Evolutionary conservation across 2,797 vertebrate genomes (phyloP).

Genomic region (Clarias pachynema): DNA sequence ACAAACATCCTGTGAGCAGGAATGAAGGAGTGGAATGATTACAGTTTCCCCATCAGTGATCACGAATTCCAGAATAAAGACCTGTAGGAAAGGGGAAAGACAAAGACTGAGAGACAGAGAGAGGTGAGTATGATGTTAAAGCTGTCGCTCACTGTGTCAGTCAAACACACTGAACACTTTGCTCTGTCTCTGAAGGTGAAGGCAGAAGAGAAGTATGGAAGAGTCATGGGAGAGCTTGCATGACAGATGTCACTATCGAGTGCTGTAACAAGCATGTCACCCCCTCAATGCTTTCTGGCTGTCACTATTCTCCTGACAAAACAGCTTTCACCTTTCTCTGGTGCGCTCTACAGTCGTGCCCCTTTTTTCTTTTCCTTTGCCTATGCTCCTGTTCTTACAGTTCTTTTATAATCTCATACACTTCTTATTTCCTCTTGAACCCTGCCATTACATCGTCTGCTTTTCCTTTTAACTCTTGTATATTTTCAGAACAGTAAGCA

Average conservation of each 20-base stretch:
- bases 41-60: neutral
- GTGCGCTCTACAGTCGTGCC: constrained; percentile 70
- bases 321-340: constrained; percentile 81
- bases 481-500: neutral
- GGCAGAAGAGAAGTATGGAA: constrained; percentile 69
- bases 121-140: constrained; percentile 27
- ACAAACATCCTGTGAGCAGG: constrained; percentile 18
- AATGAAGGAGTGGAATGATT: constrained; percentile 15
- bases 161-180: constrained; percentile 22
- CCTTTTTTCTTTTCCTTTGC: constrained; percentile 62
- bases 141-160: constrained; percentile 21
- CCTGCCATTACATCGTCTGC: neutral
- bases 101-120: constrained; percentile 17
- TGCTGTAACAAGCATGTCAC: constrained; percentile 83
- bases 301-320: constrained; percentile 81
- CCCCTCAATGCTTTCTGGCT: constrained; percentile 76
- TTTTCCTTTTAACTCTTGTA: neutral
- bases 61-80: neutral
- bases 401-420: constrained; percentile 10
- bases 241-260: constrained; percentile 87
- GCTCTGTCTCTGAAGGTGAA: constrained; percentile 71
- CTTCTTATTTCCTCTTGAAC: neutral
- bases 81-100: neutral
- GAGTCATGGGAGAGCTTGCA: constrained; percentile 83
- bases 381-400: constrained; percentile 25